Base-by-base conservation (phyloP, 1,140 invertebrate species). In the Drosophila mauritiana region DNA sequence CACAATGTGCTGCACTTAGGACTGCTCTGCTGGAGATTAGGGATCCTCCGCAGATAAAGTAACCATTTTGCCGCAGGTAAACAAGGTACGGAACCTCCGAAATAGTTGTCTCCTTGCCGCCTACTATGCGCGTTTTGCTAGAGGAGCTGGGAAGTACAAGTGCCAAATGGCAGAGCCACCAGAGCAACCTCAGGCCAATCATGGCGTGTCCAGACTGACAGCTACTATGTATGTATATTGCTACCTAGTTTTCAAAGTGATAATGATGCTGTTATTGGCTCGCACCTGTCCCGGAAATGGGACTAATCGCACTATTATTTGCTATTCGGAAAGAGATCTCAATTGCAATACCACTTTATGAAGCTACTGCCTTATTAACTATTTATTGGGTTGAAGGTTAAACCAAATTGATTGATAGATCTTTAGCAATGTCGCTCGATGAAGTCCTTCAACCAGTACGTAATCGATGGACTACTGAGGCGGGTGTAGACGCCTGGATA, bases 401-500 rank as follows among this genome's bases (percentile, higher is more conserved):
- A 7, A 7, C 17, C n/a, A 4, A 15, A 31, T 15, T 15, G 1
- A 49, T 17, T 39, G 7, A 11, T 25, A 1, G 20, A 62, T 25
- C 22, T 20, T 43, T 42, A 65, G 37, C 84, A 84, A 63, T 84
- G 2, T 4, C 10, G 15, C 0, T 48, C 2, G 0, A 76, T 20
- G 6, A 58, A 45, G 37, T 20, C 52, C 31, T 73, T 81, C 0
- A 90, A 13, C 48, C 68, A 82, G 1, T 20, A 56, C 0, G 37
- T 57, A 15, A 89, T 69, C 3, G 15, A 1, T 0, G 42, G 34
- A 37, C 64, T 77, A 31, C 61, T 62, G 1, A 88, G 48, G 8
- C 68, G 65, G 8, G 83, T 88, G 15, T 95, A 96, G 11, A 95
- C 94, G 3, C 95, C 95, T 0, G 95, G 95, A n/a, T 39, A 48